phyloP scores from a whole-genome alignment of 2,888 invertebrate genomes.

The Drosophila mettleri region DNA sequence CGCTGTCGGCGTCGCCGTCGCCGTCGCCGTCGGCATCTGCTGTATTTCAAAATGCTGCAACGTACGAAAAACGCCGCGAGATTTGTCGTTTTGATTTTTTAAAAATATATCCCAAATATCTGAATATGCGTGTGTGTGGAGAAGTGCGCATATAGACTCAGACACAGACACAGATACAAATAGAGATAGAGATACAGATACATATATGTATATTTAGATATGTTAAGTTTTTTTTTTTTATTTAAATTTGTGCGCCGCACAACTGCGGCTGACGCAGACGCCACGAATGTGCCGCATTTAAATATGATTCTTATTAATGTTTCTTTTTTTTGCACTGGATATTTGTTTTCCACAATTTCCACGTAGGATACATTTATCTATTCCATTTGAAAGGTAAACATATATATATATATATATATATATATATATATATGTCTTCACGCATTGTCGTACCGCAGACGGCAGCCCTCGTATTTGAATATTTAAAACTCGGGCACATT shows the following conservation, averaged over 20 bases:
- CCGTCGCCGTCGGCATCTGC: slow-evolving; percentile 49
- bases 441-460: slow-evolving; percentile 22
- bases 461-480: slow-evolving; percentile 50
- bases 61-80: slow-evolving; percentile 37
- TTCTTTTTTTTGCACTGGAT: slow-evolving; percentile 44
- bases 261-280: slow-evolving; percentile 37
- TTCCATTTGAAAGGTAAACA: slow-evolving; percentile 24
- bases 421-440: background rate
- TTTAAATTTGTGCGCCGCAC: slow-evolving; percentile 37
- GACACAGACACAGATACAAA: slow-evolving; percentile 28
- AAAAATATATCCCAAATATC: slow-evolving; percentile 68
- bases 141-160: slow-evolving; percentile 35
- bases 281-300: slow-evolving; percentile 37
- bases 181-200: slow-evolving; percentile 15
- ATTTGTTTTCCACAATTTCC: slow-evolving; percentile 30
- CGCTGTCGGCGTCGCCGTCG: slow-evolving; percentile 28
- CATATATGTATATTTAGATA: slow-evolving; percentile 34
- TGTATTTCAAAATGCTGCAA: slow-evolving; percentile 74
- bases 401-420: slow-evolving; percentile 12
- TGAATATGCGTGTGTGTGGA: slow-evolving; percentile 28
- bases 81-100: slow-evolving; percentile 78
- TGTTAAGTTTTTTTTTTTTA: slow-evolving; percentile 48
- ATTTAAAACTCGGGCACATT: slow-evolving; percentile 49
- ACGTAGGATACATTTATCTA: slow-evolving; percentile 30
- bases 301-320: slow-evolving; percentile 52